Conservation (phyloP, 2,888 invertebrate genomes). For the Diaperis boleti region DNA sequence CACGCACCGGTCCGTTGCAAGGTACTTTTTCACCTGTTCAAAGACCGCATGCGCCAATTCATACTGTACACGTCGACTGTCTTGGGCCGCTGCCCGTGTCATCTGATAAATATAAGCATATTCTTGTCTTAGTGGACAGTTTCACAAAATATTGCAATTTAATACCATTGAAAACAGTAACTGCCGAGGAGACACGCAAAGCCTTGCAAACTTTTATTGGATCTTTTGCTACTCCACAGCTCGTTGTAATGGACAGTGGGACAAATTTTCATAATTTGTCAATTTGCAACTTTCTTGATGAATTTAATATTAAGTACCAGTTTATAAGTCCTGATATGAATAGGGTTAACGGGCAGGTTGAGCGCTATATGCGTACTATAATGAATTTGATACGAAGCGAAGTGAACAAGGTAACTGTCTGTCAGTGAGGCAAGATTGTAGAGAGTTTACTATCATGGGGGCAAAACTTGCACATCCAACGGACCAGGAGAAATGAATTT, state of each 20-base stretch:
- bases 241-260: conserved; percentile 38
- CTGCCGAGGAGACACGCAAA: conserved; percentile 36
- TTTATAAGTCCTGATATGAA: conserved; percentile 45
- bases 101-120: conserved; percentile 39
- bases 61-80: conserved; percentile 46
- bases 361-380: conserved; percentile 47
- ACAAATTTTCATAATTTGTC: conserved; percentile 40
- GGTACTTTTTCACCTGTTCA: conserved; percentile 32
- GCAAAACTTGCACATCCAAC: too few species aligned
- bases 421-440: too few species aligned
- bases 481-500: too few species aligned
- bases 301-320: conserved; percentile 36
- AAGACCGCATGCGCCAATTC: conserved; percentile 37
- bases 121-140: conserved; percentile 44
- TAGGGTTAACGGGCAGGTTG: conserved; percentile 42
- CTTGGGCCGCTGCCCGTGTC: conserved; percentile 41
- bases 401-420: too few species aligned
- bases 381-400: conserved; percentile 46
- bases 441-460: too few species aligned
- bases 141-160: conserved; percentile 45
- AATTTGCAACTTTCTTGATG: conserved; percentile 27
- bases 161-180: conserved; percentile 40
- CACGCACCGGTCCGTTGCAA: too few species aligned
- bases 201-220: conserved; percentile 31
- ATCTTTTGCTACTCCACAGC: conserved; percentile 35